These are phyloP conservation scores for Gonioctena quinquepunctata DNA, from an alignment of 1,140 invertebrate genomes.

Conservation along the genomic window DNA sequence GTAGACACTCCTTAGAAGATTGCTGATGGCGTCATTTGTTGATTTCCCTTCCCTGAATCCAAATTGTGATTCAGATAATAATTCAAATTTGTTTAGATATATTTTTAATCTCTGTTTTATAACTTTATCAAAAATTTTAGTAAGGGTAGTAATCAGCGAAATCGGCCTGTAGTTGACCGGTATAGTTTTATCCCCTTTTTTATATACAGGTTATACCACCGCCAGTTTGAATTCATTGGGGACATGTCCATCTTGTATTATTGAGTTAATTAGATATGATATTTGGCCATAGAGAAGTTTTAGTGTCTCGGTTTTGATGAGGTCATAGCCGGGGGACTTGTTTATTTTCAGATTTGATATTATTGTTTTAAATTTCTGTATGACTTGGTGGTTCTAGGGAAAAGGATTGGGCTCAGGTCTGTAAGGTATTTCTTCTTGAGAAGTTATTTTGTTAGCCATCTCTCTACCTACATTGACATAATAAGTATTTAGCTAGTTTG, in stretches of 20 bases:
- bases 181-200: background rate
- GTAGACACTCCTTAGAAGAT: too few species aligned
- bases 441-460: too few species aligned
- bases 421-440: too few species aligned
- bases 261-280: slow-evolving; percentile 5
- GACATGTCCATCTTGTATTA: background rate
- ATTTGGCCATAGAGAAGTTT: background rate
- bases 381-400: too few species aligned
- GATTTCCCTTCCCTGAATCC: too few species aligned
- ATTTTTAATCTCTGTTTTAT: background rate
- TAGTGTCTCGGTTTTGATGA: slow-evolving; percentile 8
- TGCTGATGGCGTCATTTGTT: too few species aligned
- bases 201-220: slow-evolving; percentile 5
- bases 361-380: too few species aligned
- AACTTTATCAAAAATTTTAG: slow-evolving; percentile 15
- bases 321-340: too few species aligned
- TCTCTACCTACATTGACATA: background rate
- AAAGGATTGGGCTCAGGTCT: too few species aligned
- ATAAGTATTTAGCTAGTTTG: background rate
- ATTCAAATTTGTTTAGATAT: slow-evolving; percentile 7
- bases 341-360: too few species aligned
- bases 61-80: too few species aligned
- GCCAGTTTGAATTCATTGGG: background rate
- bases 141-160: background rate
- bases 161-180: slow-evolving; percentile 13